phyloP scores from a whole-genome alignment of 2,888 invertebrate species.

The Athalia rosae region DNA sequence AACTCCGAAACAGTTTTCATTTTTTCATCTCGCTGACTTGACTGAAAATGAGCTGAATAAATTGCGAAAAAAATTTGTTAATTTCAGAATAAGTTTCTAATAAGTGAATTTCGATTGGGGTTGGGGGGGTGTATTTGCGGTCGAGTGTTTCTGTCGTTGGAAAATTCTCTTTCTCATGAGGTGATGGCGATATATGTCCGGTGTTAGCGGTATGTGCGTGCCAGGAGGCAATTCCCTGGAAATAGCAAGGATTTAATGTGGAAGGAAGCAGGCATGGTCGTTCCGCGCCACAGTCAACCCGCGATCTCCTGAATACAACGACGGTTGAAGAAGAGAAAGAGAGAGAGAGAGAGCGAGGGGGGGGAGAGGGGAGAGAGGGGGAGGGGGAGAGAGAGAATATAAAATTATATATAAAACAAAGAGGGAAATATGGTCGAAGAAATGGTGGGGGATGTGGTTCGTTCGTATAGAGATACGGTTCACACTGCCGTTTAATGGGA shows the following conservation, averaged over 20 bases:
- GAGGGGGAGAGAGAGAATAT: neutral
- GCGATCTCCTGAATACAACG: neutral
- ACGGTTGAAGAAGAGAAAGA: slow-evolving; percentile 1
- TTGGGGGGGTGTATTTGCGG: no score
- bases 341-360: neutral
- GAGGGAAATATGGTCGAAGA: neutral
- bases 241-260: slow-evolving; percentile 63
- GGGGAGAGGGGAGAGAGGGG: no score
- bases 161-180: neutral
- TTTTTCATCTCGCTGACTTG: no score
- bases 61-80: no score
- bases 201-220: slow-evolving; percentile 59
- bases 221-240: slow-evolving; percentile 65
- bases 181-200: neutral
- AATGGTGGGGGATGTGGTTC: slow-evolving; percentile 4
- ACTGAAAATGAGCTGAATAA: no score
- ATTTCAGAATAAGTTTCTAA: no score
- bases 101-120: no score
- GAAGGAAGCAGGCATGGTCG: slow-evolving; percentile 66
- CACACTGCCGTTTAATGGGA: slow-evolving; percentile 66
- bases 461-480: slow-evolving; percentile 63
- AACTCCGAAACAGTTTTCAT: no score
- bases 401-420: neutral
- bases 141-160: no score
- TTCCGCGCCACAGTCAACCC: slow-evolving; percentile 49